A percentile compares a stretch with the other conserved stretches of the same genome.
Conservation (phyloP, 2,888 invertebrate genomes). For the Mimumesa dahlbomi region DNA sequence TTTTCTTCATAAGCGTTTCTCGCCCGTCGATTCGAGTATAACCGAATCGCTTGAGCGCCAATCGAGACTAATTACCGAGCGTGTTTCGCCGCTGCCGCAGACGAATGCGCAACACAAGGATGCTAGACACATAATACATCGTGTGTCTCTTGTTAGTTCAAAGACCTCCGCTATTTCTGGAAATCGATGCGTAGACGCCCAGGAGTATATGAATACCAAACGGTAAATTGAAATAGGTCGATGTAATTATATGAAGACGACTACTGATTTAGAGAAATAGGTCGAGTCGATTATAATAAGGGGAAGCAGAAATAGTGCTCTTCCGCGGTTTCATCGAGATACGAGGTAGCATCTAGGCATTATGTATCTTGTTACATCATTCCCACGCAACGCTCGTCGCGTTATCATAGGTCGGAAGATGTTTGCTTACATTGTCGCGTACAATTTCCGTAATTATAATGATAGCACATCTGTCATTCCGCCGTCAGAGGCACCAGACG, state of each 20-base stretch:
- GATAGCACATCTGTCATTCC: background rate
- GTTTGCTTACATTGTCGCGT: background rate
- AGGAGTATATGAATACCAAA: too few species aligned
- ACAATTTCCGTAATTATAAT: background rate
- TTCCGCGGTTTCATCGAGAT: background rate
- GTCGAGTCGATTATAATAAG: constrained; percentile 4
- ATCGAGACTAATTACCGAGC: constrained; percentile 69
- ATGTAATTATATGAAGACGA: too few species aligned
- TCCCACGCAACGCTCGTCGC: background rate
- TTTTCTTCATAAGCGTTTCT: constrained; percentile 15
- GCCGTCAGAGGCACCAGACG: too few species aligned
- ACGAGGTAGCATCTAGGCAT: background rate
- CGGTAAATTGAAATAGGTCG: too few species aligned
- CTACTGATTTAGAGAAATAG: background rate
- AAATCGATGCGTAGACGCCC: too few species aligned
- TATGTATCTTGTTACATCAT: constrained; percentile 1
- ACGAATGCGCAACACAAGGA: constrained; percentile 20
- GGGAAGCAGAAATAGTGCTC: background rate
- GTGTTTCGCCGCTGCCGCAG: constrained; percentile 7
- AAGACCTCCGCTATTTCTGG: constrained; percentile 64
- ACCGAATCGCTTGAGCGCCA: constrained; percentile 65
- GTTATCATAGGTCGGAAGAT: constrained; percentile 31
- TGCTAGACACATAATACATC: constrained; percentile 18
- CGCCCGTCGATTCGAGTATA: constrained; percentile 4
- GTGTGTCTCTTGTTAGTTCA: constrained; percentile 52